Percentiles rank a stretch among this genome's conserved stretches.
Conservation (phyloP, 2,113 vertebrate species). For the Suricata suricatta region DNA sequence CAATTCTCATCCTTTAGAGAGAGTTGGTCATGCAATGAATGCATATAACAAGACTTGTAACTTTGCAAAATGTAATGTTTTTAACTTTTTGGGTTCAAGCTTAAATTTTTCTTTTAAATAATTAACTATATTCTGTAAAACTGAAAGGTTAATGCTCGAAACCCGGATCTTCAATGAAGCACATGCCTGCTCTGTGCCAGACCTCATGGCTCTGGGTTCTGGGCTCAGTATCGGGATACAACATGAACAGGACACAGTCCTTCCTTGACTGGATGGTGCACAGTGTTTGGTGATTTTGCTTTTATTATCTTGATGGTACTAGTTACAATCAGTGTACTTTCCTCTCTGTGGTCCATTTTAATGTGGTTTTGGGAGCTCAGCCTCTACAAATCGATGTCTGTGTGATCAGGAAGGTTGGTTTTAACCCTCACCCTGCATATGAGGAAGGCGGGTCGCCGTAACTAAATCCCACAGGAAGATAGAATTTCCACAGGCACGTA, state of each 20-base stretch:
- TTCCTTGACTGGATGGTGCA: not conserved
- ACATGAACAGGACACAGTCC: not conserved
- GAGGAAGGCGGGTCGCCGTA: not conserved
- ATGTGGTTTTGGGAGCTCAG: not conserved
- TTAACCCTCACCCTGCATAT: not conserved
- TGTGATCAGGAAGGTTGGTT: not conserved
- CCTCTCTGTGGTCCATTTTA: not conserved
- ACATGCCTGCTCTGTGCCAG: not conserved
- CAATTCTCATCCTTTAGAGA: not conserved
- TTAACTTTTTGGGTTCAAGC: not conserved
- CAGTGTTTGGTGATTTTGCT: not conserved
- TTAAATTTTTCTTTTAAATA: slow-evolving; percentile 8
- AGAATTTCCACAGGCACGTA: not conserved
- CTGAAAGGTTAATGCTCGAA: not conserved
- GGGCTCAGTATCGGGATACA: too few relatives aligned
- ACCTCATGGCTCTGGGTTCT: not conserved
- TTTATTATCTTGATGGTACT: not conserved
- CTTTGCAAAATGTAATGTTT: not conserved
- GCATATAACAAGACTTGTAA: not conserved
- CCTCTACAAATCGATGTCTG: not conserved
- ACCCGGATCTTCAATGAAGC: not conserved
- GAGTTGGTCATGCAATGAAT: not conserved
- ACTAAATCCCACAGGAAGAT: not conserved
- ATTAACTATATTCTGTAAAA: not conserved
- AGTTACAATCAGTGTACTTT: not conserved